Conservation (phyloP, 2,113 vertebrate genomes). For the Carassius auratus region DNA sequence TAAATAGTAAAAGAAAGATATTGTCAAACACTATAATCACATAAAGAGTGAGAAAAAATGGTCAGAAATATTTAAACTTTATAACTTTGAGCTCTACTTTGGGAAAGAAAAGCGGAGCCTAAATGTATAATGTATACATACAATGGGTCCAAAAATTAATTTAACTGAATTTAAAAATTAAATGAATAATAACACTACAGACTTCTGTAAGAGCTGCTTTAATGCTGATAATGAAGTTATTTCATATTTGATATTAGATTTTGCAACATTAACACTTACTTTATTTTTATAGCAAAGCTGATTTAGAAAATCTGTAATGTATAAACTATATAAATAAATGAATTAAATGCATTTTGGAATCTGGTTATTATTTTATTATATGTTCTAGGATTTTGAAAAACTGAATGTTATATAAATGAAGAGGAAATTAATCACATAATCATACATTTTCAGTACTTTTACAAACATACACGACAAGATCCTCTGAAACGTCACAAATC, state of each 20-base stretch:
- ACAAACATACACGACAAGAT: neutral
- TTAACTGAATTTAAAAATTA: neutral
- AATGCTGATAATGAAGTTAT: neutral
- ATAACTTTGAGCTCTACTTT: neutral
- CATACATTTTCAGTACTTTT: neutral
- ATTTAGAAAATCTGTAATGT: neutral
- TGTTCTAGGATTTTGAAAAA: neutral
- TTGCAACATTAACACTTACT: neutral
- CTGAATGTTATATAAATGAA: neutral
- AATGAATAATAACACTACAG: neutral
- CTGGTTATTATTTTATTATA: neutral
- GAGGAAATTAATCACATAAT: neutral
- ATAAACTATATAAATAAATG: neutral
- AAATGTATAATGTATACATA: neutral
- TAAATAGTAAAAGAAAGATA: conserved; percentile 56
- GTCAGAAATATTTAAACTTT: neutral
- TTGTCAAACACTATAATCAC: conserved; percentile 1
- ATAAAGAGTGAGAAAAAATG: neutral
- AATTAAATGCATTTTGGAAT: neutral
- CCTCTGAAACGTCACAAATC: neutral
- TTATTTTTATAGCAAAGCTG: neutral
- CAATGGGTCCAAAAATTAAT: neutral
- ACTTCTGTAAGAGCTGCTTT: neutral
- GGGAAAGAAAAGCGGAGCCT: neutral
- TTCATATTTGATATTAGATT: neutral